Conservation (phyloP, 2,888 invertebrate species). For the Idaea straminata region DNA sequence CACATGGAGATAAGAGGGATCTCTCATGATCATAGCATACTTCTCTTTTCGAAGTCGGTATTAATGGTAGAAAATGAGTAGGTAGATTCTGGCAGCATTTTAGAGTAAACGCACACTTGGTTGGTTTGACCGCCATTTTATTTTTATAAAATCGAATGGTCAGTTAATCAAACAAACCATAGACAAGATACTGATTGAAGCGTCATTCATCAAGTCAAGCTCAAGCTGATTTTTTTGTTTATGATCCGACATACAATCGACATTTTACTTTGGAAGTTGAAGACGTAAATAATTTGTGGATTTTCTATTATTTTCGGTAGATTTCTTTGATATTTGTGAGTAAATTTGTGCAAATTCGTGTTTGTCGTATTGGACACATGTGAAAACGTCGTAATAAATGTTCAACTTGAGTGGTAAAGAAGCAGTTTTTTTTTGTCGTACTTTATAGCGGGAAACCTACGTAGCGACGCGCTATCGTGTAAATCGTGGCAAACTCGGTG, state of each 20-base stretch:
- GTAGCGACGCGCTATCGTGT: conserved; percentile 70
- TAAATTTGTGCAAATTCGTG: background rate
- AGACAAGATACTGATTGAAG: background rate
- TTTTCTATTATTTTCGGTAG: conserved; percentile 10
- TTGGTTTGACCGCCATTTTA: too few species aligned
- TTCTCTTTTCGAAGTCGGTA: too few species aligned
- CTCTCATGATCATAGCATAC: too few species aligned
- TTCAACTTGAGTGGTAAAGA: conserved; percentile 37
- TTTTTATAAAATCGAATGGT: background rate
- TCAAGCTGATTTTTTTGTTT: conserved; percentile 63
- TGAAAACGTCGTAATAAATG: conserved; percentile 31
- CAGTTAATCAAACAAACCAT: background rate
- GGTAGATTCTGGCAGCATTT: too few species aligned
- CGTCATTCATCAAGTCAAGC: conserved; percentile 3
- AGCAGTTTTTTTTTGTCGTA: conserved; percentile 45
- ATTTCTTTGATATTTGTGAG: background rate
- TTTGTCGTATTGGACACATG: conserved; percentile 1
- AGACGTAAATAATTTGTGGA: conserved; percentile 45
- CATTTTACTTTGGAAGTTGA: conserved; percentile 66
- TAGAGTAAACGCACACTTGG: too few species aligned
- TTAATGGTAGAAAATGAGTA: too few species aligned
- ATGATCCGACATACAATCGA: conserved; percentile 48
- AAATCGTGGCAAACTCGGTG: conserved; percentile 55
- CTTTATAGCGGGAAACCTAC: conserved; percentile 76
- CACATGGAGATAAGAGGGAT: too few species aligned